Conservation (phyloP, 2,888 invertebrate species). For the Eupeodes luniger region DNA sequence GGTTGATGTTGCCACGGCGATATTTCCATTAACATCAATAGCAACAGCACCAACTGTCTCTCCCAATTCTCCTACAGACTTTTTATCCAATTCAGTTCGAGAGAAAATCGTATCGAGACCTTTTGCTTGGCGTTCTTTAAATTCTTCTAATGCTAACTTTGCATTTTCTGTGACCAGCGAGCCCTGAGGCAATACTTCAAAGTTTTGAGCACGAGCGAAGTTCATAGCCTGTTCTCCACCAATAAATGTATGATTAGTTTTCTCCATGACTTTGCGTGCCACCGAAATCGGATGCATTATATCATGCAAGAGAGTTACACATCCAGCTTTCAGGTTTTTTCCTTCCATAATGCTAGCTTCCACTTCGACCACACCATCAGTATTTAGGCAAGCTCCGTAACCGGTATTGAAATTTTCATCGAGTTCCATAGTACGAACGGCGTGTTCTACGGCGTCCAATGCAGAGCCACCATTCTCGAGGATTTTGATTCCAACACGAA, state of each 20-base stretch:
- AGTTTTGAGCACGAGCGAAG: slow-evolving; percentile 87
- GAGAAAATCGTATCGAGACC: slow-evolving; percentile 84
- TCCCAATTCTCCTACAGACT: slow-evolving; percentile 86
- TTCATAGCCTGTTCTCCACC: slow-evolving; percentile 90
- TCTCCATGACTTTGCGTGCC: slow-evolving; percentile 90
- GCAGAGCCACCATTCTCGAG: slow-evolving; percentile 86
- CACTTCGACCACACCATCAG: slow-evolving; percentile 93
- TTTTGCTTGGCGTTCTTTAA: slow-evolving; percentile 82
- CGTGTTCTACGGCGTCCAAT: slow-evolving; percentile 91
- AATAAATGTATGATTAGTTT: slow-evolving; percentile 89
- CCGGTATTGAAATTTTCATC: slow-evolving; percentile 93
- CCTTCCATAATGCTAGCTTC: slow-evolving; percentile 94
- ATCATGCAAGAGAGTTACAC: slow-evolving; percentile 90
- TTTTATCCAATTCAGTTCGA: slow-evolving; percentile 87
- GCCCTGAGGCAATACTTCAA: slow-evolving; percentile 87
- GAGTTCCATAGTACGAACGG: slow-evolving; percentile 91
- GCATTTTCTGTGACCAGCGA: slow-evolving; percentile 89
- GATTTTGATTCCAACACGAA: slow-evolving; percentile 86
- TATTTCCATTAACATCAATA: slow-evolving; percentile 88
- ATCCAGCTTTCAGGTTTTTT: slow-evolving; percentile 88
- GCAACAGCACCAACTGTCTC: slow-evolving; percentile 93
- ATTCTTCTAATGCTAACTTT: slow-evolving; percentile 86
- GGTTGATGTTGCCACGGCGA: slow-evolving; percentile 93
- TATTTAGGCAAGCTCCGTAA: slow-evolving; percentile 91
- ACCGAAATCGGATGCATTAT: slow-evolving; percentile 91